Base-by-base conservation (phyloP, 2,113 vertebrate species). In the Microtus oregoni region DNA sequence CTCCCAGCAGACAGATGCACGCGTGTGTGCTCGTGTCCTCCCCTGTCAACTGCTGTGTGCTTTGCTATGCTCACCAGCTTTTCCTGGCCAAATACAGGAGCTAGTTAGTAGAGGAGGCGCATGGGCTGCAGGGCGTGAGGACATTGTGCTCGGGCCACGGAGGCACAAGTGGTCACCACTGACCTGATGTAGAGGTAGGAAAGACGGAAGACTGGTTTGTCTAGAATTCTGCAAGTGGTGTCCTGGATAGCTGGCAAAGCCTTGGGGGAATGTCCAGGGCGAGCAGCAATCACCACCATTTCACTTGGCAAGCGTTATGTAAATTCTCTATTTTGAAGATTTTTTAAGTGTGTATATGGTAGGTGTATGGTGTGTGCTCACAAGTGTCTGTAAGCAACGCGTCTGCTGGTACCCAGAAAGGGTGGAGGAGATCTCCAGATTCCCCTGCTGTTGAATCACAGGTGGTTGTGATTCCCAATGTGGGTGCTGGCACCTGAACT, bases 51-150 rank as follows among this genome's bases (percentile, higher is more conserved):
- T 58, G 13, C 88, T 44, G 30, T 32, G 75, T 20, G 11, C 76
- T 28, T 41, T 5, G 32, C 30, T 22, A 35, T 9, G 0, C 0
- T 30, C 13, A 7, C 1, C 0, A 13, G 26, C n/a, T 55, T 68
- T 85, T 68, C 35, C 90, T 72, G 41, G 5, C 72, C 8, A n/a
- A 4, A 14, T 11, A 2, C 7, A 77, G 83, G 77, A 15, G 17
- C 63, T 12, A 44, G 32, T 72, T 12, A 44, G 32, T 72, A 28
- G 24, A 67, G 68, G 26, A 52, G 55, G 38, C 1, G 7, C 52
- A 0, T 30, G 50, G n/a, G 44, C 41, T 67, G 1, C 5, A 32
- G 22, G 22, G 38, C 9, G 1, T 20, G 22, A 47, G 17, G 13
- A 28, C 9, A 55, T 41, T 24, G 41, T 2, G 19, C 13, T 3